These are phyloP conservation scores for Alfaro cultratus DNA, from an alignment of 2,797 vertebrate genomes.

Conservation along the genomic window DNA sequence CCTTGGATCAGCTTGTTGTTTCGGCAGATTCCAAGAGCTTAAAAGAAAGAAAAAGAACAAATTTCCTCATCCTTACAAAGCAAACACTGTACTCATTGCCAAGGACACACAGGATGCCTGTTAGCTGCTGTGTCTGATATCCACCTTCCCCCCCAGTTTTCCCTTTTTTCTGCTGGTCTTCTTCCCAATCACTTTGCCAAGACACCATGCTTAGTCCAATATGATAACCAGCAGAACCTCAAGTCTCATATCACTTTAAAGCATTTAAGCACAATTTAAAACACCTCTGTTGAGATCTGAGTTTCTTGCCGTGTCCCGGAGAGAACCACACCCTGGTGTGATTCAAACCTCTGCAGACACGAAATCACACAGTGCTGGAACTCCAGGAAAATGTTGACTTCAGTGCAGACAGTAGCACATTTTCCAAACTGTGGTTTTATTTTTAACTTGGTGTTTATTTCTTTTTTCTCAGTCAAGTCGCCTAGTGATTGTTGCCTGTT, in stretches of 20 bases:
- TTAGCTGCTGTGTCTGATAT: slow-evolving; percentile 42
- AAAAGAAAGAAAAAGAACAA: slow-evolving; percentile 45
- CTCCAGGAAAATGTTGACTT: slow-evolving; percentile 22
- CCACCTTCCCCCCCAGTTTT: slow-evolving; percentile 15
- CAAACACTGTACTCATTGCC: slow-evolving; percentile 39
- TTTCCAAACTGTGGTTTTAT: slow-evolving; percentile 7
- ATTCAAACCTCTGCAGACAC: slow-evolving; percentile 45
- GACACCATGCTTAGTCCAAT: slow-evolving; percentile 36
- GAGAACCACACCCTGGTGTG: slow-evolving; percentile 62
- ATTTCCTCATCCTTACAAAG: slow-evolving; percentile 53
- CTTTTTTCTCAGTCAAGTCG: slow-evolving; percentile 1
- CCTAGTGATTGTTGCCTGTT: slow-evolving; percentile 13
- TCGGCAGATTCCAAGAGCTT: slow-evolving; percentile 43
- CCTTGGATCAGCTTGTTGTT: slow-evolving; percentile 1
- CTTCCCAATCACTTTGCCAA: slow-evolving; percentile 48
- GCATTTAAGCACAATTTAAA: slow-evolving; percentile 19
- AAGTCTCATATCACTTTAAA: slow-evolving; percentile 37
- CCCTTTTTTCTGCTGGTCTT: slow-evolving; percentile 34
- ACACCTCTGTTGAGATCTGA: slow-evolving; percentile 21
- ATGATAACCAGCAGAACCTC: slow-evolving; percentile 37
- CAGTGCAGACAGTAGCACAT: slow-evolving; percentile 4
- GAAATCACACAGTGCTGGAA: slow-evolving; percentile 19
- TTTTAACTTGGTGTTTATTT: background rate
- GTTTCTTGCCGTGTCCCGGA: slow-evolving; percentile 5
- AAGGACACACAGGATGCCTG: slow-evolving; percentile 47